These are phyloP conservation scores for Perizoma affinitatum DNA, from an alignment of 2,888 invertebrate genomes.

Conservation along the genomic window DNA sequence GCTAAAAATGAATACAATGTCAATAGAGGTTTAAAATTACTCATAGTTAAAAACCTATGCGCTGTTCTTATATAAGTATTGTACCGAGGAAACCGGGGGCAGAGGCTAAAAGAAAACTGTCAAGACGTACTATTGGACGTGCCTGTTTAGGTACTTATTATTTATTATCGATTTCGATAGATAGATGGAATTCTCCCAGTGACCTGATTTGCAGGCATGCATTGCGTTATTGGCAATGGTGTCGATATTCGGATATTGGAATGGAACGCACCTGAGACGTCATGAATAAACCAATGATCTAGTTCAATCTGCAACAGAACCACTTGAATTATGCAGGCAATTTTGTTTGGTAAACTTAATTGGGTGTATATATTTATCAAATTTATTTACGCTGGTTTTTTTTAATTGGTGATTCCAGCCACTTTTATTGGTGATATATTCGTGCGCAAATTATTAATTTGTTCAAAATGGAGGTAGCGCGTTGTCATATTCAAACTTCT, in stretches of 20 bases:
- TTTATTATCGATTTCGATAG: not conserved
- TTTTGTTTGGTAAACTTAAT: not conserved
- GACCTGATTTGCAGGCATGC: conserved; percentile 22
- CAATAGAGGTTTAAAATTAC: too few species aligned
- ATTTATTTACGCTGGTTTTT: too few species aligned
- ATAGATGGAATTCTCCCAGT: conserved; percentile 14
- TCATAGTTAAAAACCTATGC: too few species aligned
- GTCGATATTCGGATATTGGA: conserved; percentile 5
- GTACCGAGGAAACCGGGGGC: too few species aligned
- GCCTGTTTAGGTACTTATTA: too few species aligned
- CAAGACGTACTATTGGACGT: too few species aligned
- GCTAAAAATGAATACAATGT: too few species aligned
- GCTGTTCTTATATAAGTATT: too few species aligned
- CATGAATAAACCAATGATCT: conserved; percentile 23
- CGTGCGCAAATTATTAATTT: too few species aligned
- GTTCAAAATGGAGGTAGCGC: not conserved
- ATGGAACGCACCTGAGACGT: conserved; percentile 22
- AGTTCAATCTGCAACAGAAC: conserved; percentile 14
- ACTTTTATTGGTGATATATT: too few species aligned
- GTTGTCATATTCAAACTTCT: not conserved
- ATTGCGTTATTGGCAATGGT: conserved; percentile 8
- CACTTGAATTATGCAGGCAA: conserved; percentile 18
- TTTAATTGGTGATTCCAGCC: too few species aligned
- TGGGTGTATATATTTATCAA: not conserved
- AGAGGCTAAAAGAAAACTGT: too few species aligned